Percentiles rank a stretch among this genome's conserved stretches.
Conservation (phyloP, 2,888 invertebrate species). For the Nephrotoma flavescens region DNA sequence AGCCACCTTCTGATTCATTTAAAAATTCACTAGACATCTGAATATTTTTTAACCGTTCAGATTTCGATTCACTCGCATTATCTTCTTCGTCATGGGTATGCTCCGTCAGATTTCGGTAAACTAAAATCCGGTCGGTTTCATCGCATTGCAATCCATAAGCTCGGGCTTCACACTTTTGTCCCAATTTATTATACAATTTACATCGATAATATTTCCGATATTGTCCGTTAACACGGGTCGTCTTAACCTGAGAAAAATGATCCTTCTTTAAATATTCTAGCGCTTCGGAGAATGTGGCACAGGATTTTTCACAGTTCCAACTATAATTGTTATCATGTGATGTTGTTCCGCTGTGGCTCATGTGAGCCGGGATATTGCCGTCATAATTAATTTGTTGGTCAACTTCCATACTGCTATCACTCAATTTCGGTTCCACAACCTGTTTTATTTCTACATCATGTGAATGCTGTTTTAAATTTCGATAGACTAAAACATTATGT, state of each 20-base stretch:
- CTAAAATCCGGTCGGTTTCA: too few species aligned
- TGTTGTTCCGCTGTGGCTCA: too few species aligned
- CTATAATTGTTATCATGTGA: neutral
- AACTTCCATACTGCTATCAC: too few species aligned
- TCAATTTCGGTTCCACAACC: too few species aligned
- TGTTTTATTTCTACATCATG: neutral
- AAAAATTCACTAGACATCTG: too few species aligned
- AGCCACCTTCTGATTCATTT: too few species aligned
- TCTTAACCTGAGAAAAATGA: neutral
- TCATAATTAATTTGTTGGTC: too few species aligned
- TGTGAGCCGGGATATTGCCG: too few species aligned
- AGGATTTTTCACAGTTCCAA: neutral
- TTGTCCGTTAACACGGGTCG: neutral
- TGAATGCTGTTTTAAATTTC: neutral
- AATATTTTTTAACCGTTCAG: too few species aligned
- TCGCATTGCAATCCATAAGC: neutral
- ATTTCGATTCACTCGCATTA: too few species aligned
- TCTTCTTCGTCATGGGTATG: neutral
- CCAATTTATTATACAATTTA: neutral
- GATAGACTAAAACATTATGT: neutral
- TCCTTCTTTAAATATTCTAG: neutral
- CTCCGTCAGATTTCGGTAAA: neutral
- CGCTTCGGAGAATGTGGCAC: neutral
- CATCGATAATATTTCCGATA: neutral
- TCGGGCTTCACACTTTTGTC: neutral